A percentile compares a stretch with the other conserved stretches of the same genome.
Evolutionary conservation across 2,888 invertebrate genomes (phyloP).

Genomic region (Tipula lateralis): DNA sequence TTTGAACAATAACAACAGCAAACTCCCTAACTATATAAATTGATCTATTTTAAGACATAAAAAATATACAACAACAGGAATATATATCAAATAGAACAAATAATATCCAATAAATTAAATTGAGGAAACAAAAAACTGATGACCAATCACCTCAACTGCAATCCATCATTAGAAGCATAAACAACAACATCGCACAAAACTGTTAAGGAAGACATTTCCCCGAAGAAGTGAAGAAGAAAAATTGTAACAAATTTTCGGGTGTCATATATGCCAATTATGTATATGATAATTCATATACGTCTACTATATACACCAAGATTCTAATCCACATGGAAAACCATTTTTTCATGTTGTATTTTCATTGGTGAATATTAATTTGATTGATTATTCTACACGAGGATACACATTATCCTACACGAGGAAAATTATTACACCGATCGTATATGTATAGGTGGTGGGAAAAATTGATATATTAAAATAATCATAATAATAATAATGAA

Average conservation of each 20-base stretch:
- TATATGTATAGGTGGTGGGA: neutral
- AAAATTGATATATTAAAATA: slow-evolving; percentile 7
- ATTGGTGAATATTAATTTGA: slow-evolving; percentile 12
- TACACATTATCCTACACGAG: neutral
- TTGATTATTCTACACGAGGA: neutral
- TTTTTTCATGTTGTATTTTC: neutral
- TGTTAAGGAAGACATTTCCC: neutral
- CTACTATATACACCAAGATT: neutral
- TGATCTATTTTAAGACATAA: neutral
- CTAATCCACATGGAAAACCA: slow-evolving; percentile 24
- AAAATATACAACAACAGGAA: neutral
- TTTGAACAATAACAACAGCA: neutral
- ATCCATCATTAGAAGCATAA: neutral
- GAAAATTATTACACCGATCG: neutral
- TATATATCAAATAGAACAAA: neutral
- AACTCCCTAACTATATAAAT: neutral
- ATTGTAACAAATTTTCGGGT: slow-evolving; percentile 24
- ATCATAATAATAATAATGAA: slow-evolving; percentile 9
- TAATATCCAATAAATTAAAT: neutral
- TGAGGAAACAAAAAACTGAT: neutral
- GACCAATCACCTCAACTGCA: slow-evolving; percentile 7
- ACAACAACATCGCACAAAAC: neutral
- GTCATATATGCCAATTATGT: neutral
- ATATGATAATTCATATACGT: neutral
- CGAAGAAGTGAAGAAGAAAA: neutral